Base-by-base conservation (phyloP, 2,888 invertebrate species). In the Caenorhabditis macrosperma region DNA sequence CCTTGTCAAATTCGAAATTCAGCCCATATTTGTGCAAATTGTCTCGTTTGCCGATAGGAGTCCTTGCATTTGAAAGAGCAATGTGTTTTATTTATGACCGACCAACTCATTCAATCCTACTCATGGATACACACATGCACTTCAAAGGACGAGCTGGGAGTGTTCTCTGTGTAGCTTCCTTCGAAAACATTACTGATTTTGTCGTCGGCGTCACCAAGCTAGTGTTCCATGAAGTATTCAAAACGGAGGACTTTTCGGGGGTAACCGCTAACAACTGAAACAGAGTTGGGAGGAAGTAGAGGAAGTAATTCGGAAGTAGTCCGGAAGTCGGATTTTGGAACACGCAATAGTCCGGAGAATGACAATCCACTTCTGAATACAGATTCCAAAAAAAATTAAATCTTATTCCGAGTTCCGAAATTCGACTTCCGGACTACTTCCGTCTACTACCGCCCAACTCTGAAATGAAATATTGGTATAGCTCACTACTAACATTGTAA, bases 101-200 rank as follows among this genome's bases (percentile, higher is more conserved):
- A 3, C 57, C 33, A 17, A 74, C 68, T 22, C 46, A 74, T 33
- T 68, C 79, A 7, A 79, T 79, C 26, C 52, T 74, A 28, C 69
- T 79, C 17, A 33, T 79, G 9, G 79, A 79, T 28, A 79, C 74
- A 24, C 79, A 79, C 52, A 79, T 79, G 79, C 79, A 79, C 54
- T 79, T 79, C 35, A 72, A 61, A 38, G 79, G 68, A 38, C 30
- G 50, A 63, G 74, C 69, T 30, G 79, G 79, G 41, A 67, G 61
- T 41, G 64, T 71, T 59, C 24, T 79, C 22, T 61, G 63, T 24
- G 59, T 63, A 1, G 67, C 74, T 7, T 61, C 74, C 3, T 74
- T 68, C n/a, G 74, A 79, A 10, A 30, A 79, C 33, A 50, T 79
- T 22, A 59, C 61, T 2, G 64, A 74, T 28, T 79, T 79, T 52